Conservation (phyloP, 2,888 invertebrate species). For the Cylindroiulus punctatus region DNA sequence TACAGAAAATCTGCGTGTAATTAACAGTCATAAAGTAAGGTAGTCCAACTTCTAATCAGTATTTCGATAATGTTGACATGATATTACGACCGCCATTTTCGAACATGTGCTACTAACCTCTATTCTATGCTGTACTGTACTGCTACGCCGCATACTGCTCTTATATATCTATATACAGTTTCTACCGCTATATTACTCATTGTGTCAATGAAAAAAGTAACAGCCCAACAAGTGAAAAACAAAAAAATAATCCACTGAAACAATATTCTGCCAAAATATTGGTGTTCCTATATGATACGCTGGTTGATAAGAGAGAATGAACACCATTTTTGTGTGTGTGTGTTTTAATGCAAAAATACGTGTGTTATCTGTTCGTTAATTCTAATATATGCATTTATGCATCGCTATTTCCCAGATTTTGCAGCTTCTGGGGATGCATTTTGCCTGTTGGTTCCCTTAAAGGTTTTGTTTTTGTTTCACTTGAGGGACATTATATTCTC, state of each 20-base stretch:
- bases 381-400: neutral
- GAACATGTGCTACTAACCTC: neutral
- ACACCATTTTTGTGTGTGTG: constrained; percentile 43
- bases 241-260: neutral
- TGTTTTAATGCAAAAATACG: constrained; percentile 46
- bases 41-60: no score
- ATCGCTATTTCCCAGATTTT: constrained; percentile 35
- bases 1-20: no score
- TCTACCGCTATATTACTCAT: constrained; percentile 43
- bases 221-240: neutral
- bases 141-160: constrained; percentile 35
- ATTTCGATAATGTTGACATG: neutral
- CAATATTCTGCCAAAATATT: constrained; percentile 27
- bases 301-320: constrained; percentile 23
- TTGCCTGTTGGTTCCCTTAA: constrained; percentile 47
- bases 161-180: neutral
- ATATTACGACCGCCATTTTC: neutral
- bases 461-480: constrained; percentile 45
- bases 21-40: no score
- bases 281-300: constrained; percentile 42
- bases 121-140: constrained; percentile 23
- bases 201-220: constrained; percentile 42
- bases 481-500: constrained; percentile 39
- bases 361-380: constrained; percentile 47
- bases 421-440: constrained; percentile 39